phyloP scores from a whole-genome alignment of 92 coral and sea anemone genomes.

The Pocillopora grandis region DNA sequence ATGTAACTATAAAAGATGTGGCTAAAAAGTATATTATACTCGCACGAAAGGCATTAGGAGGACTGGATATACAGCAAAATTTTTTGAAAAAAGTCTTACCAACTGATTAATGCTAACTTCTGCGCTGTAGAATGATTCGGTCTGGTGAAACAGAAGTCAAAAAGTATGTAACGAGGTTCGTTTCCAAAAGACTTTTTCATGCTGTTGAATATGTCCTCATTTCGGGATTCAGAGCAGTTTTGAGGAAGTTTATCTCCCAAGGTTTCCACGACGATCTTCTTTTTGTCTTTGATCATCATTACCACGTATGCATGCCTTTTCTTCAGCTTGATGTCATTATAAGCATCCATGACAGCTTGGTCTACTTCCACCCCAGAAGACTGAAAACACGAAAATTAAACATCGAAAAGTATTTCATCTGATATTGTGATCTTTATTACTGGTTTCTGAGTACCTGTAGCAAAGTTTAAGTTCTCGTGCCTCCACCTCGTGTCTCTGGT shows the following conservation, averaged over 20 bases:
- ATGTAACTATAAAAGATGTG: too few relatives aligned
- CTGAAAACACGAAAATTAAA: background rate
- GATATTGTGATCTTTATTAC: background rate
- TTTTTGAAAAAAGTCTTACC: constrained; percentile 38
- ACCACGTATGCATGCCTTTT: constrained; percentile 19
- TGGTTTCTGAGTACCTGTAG: too few relatives aligned
- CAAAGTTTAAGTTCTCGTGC: too few relatives aligned
- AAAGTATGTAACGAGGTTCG: constrained; percentile 56
- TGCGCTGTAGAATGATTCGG: constrained; percentile 13
- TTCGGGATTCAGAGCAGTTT: constrained; percentile 7
- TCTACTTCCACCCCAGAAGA: constrained; percentile 65
- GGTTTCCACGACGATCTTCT: constrained; percentile 27
- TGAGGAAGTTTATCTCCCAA: constrained; percentile 35
- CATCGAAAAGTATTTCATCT: background rate
- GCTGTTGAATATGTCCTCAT: constrained; percentile 36
- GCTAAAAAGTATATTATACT: too few relatives aligned
- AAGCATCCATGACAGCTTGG: constrained; percentile 16
- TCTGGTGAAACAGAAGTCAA: constrained; percentile 49
- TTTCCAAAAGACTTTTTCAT: constrained; percentile 16
- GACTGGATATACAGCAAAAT: too few relatives aligned
- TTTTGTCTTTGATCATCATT: constrained; percentile 50
- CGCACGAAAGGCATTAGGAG: too few relatives aligned
- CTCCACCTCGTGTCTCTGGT: too few relatives aligned
- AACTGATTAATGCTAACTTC: constrained; percentile 52
- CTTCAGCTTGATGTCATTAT: constrained; percentile 37